A percentile compares a stretch with the other conserved stretches of the same genome.
phyloP scores from a whole-genome alignment of 2,888 invertebrate genomes.

The Linyphia triangularis region DNA sequence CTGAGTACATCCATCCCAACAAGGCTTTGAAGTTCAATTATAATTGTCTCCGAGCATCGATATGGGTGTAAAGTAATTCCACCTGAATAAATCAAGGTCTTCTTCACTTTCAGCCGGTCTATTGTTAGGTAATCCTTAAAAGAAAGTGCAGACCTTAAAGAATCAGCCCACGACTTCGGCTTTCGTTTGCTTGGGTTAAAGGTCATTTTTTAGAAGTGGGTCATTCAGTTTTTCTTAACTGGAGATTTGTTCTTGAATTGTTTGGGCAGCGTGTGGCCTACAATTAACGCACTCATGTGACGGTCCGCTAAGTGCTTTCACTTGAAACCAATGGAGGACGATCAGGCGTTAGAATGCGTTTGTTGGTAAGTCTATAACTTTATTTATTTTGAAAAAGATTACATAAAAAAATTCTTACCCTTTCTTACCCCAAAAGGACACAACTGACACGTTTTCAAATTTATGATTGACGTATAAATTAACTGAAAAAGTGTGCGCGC shows the following conservation, averaged over 20 bases:
- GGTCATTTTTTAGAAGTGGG: conserved; percentile 59
- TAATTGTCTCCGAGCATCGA: background rate
- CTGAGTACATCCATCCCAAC: background rate
- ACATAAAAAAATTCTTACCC: too few relatives aligned
- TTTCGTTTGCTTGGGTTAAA: conserved; percentile 60
- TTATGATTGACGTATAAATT: too few relatives aligned
- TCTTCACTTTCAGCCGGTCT: background rate
- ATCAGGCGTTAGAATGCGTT: background rate
- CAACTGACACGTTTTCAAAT: too few relatives aligned
- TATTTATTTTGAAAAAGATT: too few relatives aligned
- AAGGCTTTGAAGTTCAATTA: background rate
- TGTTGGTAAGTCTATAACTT: conserved; percentile 16
- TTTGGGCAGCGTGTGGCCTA: background rate
- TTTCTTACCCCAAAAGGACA: too few relatives aligned
- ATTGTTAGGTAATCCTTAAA: background rate
- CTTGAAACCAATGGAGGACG: conserved; percentile 5
- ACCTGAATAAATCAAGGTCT: background rate
- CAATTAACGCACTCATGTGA: background rate
- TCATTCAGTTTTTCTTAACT: conserved; percentile 13
- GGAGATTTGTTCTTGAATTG: conserved; percentile 22
- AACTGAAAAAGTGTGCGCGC: too few relatives aligned
- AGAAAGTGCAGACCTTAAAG: conserved; percentile 10
- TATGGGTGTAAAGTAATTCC: background rate
- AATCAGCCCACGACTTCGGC: conserved; percentile 49
- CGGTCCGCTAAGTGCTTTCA: background rate